Base-by-base conservation (phyloP, 2,113 vertebrate genomes). In the Callithrix jacchus region DNA sequence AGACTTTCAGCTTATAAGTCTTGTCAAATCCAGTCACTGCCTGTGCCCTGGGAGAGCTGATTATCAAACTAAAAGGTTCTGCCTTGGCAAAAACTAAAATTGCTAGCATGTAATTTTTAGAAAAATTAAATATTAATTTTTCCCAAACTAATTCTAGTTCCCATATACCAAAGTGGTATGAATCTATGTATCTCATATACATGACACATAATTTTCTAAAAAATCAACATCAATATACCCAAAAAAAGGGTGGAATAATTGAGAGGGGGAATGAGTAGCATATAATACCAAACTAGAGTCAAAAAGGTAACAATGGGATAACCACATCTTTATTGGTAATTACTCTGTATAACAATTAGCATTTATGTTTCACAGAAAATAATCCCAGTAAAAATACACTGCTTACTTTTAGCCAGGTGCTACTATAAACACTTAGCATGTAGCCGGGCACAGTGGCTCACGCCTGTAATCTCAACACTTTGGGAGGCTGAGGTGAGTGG, bases 91-190 rank as follows among this genome's bases (percentile, higher is more conserved):
- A 85, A 42, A 30, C 8, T 20, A 52, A 87, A 89, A 95, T 37
- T 35, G 49, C 6, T 79, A 52, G 71, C 40, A 58, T 37, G 42
- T 30, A 37, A 70, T 20, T 73, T 74, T 92, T n/a, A 83, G 47
- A 85, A 95, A 91, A 95, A 37, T 12, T 42, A 52, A 21, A 47
- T 45, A 54, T 47, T 56, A 37, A 49, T 64, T 68, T 40, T 82
- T 56, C 47, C 32, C 73, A 68, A 90, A 91, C 13, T 3, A 61
- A 93, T 86, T 79, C n/a, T 88, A 91, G 92, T 94, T 86, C 79
- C 18, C 17, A 91, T 88, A 4, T 35, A 2, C 49, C 64, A 91
- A 47, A 49, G 40, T 76, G 61, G 2, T 25, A 21, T 68, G 54
- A 82, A 77, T 49, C 73, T 74, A 47, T n/a, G 1, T 40, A 84